Conservation (phyloP, 64 coral and sea anemone genomes). For the Acropora yongei region DNA sequence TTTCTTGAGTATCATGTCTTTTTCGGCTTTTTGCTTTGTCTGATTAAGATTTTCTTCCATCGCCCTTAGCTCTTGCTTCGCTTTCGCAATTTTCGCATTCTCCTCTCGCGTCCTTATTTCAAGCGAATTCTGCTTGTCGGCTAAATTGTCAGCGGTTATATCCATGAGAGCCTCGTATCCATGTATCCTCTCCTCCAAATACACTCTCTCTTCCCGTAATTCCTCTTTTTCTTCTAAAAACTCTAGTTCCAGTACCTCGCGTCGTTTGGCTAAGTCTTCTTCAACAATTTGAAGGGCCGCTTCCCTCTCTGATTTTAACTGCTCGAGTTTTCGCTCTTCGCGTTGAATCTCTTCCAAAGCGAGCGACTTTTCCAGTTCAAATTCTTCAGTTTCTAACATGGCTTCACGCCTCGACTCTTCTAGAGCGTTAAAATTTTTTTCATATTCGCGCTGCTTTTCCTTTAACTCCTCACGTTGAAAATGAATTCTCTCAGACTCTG, state of each 20-base stretch:
- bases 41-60: slow-evolving; percentile 63
- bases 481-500: slow-evolving; percentile 60
- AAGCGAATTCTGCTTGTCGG: slow-evolving; percentile 73
- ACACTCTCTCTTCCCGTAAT: slow-evolving; percentile 60
- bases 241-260: slow-evolving; percentile 89
- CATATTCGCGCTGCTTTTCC: slow-evolving; percentile 64
- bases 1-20: slow-evolving; percentile 68
- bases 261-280: slow-evolving; percentile 70
- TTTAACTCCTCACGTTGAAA: slow-evolving; percentile 61
- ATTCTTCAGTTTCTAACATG: slow-evolving; percentile 75
- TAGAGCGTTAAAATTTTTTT: slow-evolving; percentile 73
- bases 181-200: slow-evolving; percentile 61
- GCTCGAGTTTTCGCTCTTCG: slow-evolving; percentile 52
- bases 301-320: slow-evolving; percentile 75
- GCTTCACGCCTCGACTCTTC: slow-evolving; percentile 80
- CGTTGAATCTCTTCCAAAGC: slow-evolving; percentile 66
- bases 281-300: slow-evolving; percentile 62
- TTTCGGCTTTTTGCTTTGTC: slow-evolving; percentile 62
- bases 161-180: slow-evolving; percentile 79
- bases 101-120: slow-evolving; percentile 79
- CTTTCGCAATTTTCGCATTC: slow-evolving; percentile 74
- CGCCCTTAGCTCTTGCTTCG: slow-evolving; percentile 68
- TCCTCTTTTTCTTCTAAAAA: slow-evolving; percentile 69
- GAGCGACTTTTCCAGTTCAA: slow-evolving; percentile 73
- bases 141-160: slow-evolving; percentile 82